These are phyloP conservation scores for Dendrolimus pini DNA, from an alignment of 2,888 invertebrate species.

Conservation along the genomic window DNA sequence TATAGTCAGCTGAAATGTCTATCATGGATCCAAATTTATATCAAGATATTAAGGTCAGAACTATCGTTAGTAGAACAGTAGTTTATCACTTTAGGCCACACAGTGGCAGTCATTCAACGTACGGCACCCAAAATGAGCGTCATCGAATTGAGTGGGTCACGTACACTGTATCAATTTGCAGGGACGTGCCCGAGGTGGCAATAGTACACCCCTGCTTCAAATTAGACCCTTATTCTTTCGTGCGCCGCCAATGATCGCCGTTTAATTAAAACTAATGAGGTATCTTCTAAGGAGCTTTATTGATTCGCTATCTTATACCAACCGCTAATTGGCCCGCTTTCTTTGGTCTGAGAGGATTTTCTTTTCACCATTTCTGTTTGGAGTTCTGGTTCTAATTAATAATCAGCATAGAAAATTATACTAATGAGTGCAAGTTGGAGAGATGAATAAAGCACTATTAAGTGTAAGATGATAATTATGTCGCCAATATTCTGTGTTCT, in stretches of 20 bases:
- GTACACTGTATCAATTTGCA: slow-evolving; percentile 56
- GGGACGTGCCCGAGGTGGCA: slow-evolving; percentile 46
- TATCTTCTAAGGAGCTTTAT: slow-evolving; percentile 21
- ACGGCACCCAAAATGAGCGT: slow-evolving; percentile 42
- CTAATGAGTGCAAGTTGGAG: too few species aligned
- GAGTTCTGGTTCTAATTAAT: background rate
- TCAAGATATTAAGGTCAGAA: background rate
- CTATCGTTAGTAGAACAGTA: background rate
- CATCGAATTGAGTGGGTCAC: slow-evolving; percentile 51
- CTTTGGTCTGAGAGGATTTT: background rate
- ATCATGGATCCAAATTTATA: too few species aligned
- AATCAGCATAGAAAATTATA: too few species aligned
- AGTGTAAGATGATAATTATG: too few species aligned
- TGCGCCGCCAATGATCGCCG: slow-evolving; percentile 32
- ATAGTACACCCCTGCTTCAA: slow-evolving; percentile 26
- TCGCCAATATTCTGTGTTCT: too few species aligned
- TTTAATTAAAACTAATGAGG: slow-evolving; percentile 42
- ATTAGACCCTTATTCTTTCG: slow-evolving; percentile 41
- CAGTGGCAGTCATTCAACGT: slow-evolving; percentile 19
- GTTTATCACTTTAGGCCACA: slow-evolving; percentile 5
- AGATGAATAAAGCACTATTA: too few species aligned
- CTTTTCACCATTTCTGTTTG: background rate
- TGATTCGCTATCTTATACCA: slow-evolving; percentile 1
- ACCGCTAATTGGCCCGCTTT: background rate
- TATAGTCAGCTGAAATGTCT: too few species aligned